Conservation (phyloP, 2,113 vertebrate genomes). For the Sylvilagus bachmani region DNA sequence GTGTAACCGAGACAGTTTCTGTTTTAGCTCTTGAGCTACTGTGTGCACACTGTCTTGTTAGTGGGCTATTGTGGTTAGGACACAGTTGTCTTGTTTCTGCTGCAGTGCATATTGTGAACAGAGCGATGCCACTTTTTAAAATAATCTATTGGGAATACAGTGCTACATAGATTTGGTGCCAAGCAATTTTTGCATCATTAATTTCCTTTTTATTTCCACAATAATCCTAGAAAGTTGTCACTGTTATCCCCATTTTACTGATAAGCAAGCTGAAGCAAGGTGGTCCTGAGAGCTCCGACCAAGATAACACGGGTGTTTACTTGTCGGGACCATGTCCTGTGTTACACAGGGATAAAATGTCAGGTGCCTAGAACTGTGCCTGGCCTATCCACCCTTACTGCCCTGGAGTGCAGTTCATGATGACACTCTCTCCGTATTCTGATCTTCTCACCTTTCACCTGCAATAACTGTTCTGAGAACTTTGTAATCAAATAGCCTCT, state of each 20-base stretch:
- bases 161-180: neutral
- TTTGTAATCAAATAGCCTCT: neutral
- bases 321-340: neutral
- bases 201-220: conserved; percentile 26
- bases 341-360: neutral
- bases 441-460: neutral
- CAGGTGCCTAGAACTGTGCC: accelerated
- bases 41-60: neutral
- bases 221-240: neutral
- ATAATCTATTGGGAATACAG: neutral
- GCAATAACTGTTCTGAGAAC: neutral
- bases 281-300: neutral
- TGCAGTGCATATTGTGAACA: neutral
- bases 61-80: neutral
- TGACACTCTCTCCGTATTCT: neutral
- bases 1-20: neutral
- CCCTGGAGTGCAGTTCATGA: neutral
- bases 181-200: neutral
- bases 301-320: accelerated
- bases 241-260: neutral
- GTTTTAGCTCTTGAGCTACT: neutral
- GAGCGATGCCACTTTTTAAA: neutral
- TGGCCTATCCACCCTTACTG: neutral
- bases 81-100: neutral
- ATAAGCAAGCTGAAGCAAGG: neutral